Percentiles rank a stretch among this genome's conserved stretches.
Conservation (phyloP, 2,888 invertebrate genomes). For the Oxyscelio sp. region DNA sequence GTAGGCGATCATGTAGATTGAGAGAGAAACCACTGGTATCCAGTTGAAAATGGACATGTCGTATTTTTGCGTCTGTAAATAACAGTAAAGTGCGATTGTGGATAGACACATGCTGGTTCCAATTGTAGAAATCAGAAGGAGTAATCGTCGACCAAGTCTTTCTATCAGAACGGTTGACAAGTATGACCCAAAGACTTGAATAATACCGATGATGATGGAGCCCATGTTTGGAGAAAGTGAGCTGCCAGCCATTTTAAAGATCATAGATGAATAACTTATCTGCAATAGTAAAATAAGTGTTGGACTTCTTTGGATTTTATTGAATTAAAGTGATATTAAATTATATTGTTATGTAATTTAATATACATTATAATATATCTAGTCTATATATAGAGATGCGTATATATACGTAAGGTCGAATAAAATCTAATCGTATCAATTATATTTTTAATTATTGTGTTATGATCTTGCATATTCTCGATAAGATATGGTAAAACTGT, state of each 20-base stretch:
- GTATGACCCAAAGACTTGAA: slow-evolving; percentile 89
- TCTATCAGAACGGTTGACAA: slow-evolving; percentile 89
- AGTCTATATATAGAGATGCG: too few species aligned
- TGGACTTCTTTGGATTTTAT: too few species aligned
- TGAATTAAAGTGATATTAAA: too few species aligned
- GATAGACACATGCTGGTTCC: slow-evolving; percentile 81
- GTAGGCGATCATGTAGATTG: slow-evolving; percentile 89
- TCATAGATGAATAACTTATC: slow-evolving; percentile 89
- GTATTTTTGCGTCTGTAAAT: slow-evolving; percentile 79
- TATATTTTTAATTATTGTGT: too few species aligned
- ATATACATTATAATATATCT: too few species aligned
- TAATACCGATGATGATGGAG: slow-evolving; percentile 90
- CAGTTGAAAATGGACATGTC: slow-evolving; percentile 87
- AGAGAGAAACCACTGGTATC: slow-evolving; percentile 89
- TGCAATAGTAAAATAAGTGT: too few species aligned
- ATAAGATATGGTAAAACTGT: too few species aligned
- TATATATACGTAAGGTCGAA: too few species aligned
- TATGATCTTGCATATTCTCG: too few species aligned
- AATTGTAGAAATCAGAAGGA: slow-evolving; percentile 87
- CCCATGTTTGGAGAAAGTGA: slow-evolving; percentile 89
- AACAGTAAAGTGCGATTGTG: slow-evolving; percentile 85
- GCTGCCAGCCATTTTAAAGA: slow-evolving; percentile 90
- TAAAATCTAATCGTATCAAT: too few species aligned
- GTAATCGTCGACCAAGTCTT: slow-evolving; percentile 90
- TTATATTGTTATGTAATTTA: too few species aligned